Evolutionary conservation across 2,797 vertebrate species (phyloP).

Genomic region (Danio kyathit): DNA sequence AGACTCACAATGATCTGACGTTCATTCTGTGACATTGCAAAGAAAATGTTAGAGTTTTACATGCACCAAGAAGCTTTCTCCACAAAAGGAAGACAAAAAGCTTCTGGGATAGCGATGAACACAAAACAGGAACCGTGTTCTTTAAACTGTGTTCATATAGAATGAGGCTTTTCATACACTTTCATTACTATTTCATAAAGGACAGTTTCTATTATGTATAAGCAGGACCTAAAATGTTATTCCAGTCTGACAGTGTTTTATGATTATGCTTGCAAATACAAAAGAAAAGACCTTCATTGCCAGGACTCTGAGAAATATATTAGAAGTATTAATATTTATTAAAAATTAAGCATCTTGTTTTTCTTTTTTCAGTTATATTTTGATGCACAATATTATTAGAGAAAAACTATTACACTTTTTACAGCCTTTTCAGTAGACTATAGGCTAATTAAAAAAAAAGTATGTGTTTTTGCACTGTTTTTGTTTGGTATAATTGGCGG

Average conservation of each 20-base stretch:
- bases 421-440: constrained; percentile 3
- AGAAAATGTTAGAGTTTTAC: constrained; percentile 25
- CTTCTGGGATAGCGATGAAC: background rate
- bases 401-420: background rate
- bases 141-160: background rate
- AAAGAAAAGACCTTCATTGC: background rate
- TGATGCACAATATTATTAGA: background rate
- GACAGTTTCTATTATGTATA: constrained; percentile 22
- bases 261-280: background rate
- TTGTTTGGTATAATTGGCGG: constrained; percentile 2
- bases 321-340: background rate
- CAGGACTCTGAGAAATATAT: background rate
- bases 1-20: constrained; percentile 22
- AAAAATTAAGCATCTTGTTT: background rate
- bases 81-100: background rate
- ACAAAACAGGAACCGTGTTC: background rate
- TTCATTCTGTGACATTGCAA: constrained; percentile 1
- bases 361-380: background rate
- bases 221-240: background rate
- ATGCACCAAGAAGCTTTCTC: background rate
- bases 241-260: background rate
- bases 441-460: background rate
- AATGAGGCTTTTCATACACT: constrained; percentile 3
- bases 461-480: background rate
- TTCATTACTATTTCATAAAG: constrained; percentile 39